These are phyloP conservation scores for Enteromius argenteus DNA, from an alignment of 2,797 vertebrate genomes.

Conservation along the genomic window DNA sequence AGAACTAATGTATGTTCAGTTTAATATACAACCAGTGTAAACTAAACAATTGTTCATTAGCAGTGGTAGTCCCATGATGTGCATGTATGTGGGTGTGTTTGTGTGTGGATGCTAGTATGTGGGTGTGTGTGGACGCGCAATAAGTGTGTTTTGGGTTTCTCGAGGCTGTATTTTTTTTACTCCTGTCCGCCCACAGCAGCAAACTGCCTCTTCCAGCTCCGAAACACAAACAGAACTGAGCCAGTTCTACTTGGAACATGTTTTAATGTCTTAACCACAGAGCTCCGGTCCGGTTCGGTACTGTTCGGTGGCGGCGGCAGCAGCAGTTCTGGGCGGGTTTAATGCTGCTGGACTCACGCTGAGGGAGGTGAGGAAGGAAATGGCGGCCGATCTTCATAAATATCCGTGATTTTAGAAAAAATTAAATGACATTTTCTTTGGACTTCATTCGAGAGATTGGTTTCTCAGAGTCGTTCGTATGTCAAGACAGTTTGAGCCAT, in stretches of 20 bases:
- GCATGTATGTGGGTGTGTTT: not conserved
- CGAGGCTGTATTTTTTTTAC: conserved; percentile 29
- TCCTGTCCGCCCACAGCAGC: conserved; percentile 22
- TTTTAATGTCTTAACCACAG: conserved; percentile 29
- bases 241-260: not conserved
- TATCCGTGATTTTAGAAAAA: conserved; percentile 31
- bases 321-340: conserved; percentile 37
- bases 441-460: not conserved
- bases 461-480: not conserved
- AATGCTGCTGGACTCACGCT: conserved; percentile 39
- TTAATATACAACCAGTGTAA: not conserved
- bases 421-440: not conserved
- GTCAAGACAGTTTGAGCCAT: not conserved
- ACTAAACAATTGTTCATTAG: not conserved
- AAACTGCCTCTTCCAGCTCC: conserved; percentile 1
- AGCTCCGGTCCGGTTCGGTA: conserved; percentile 24
- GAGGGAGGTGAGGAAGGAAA: conserved; percentile 48
- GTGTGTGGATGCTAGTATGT: not conserved
- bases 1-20: not conserved
- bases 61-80: not conserved
- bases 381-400: conserved; percentile 35
- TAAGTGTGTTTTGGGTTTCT: conserved; percentile 42
- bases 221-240: conserved; percentile 16
- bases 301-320: conserved; percentile 17
- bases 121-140: conserved; percentile 24